A percentile compares a stretch with the other conserved stretches of the same genome.
phyloP scores from a whole-genome alignment of 2,888 invertebrate genomes.

The Napeogenes sylphis region DNA sequence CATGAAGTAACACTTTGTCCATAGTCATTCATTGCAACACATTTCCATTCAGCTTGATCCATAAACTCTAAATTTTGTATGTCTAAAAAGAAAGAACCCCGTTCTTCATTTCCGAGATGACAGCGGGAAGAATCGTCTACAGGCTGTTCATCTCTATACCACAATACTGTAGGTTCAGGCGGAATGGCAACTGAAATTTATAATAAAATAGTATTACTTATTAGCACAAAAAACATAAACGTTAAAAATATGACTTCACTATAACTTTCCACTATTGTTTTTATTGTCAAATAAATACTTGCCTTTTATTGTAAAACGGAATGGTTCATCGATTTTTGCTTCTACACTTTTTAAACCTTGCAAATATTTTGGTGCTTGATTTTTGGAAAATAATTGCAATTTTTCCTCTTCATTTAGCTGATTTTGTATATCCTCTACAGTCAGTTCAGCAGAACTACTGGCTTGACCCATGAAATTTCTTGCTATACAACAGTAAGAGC shows the following conservation, averaged over 20 bases:
- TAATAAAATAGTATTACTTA: constrained; percentile 12
- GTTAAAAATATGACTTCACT: no score
- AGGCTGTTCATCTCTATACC: constrained; percentile 92
- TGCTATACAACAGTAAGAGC: constrained; percentile 93
- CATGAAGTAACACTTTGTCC: constrained; percentile 93
- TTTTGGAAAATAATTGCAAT: constrained; percentile 83
- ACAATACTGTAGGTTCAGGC: constrained; percentile 88
- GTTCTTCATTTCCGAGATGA: constrained; percentile 81
- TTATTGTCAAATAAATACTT: constrained; percentile 23
- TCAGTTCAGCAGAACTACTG: constrained; percentile 90
- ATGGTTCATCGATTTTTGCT: constrained; percentile 88
- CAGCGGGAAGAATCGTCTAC: constrained; percentile 83
- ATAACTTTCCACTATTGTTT: no score
- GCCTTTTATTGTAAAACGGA: constrained; percentile 89
- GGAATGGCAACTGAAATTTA: constrained; percentile 82
- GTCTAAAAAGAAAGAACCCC: constrained; percentile 85
- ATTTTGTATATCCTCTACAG: constrained; percentile 93
- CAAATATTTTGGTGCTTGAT: constrained; percentile 90
- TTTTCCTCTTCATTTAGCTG: constrained; percentile 92
- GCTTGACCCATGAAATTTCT: constrained; percentile 94
- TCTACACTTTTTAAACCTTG: constrained; percentile 89
- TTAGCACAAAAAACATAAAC: constrained; percentile 5
- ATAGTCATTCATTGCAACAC: constrained; percentile 91
- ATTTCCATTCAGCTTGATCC: constrained; percentile 95
- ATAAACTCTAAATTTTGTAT: constrained; percentile 85